Percentiles rank a stretch among this genome's conserved stretches.
phyloP scores from a whole-genome alignment of 2,797 vertebrate genomes.

The Glossophaga mutica region DNA sequence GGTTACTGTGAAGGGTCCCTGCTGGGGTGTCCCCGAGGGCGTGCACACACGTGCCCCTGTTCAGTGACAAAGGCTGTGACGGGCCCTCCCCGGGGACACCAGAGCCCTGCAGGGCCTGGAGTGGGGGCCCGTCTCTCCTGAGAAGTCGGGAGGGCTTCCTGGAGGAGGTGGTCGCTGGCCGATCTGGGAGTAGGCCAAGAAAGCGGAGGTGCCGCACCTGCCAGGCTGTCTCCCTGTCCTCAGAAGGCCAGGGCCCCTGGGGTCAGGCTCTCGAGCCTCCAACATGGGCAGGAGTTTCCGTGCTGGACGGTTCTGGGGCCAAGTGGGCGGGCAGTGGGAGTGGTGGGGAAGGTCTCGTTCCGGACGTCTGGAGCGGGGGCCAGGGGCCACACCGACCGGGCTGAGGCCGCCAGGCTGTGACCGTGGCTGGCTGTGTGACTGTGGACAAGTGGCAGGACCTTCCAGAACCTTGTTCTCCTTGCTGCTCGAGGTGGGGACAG shows the following conservation, averaged over 20 bases:
- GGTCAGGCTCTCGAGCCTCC: not conserved
- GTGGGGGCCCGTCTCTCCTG: not conserved
- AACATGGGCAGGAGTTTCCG: fast-evolving
- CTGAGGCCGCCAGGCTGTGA: not conserved
- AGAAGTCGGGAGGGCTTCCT: not conserved
- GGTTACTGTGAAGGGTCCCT: not conserved
- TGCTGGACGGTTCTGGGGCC: fast-evolving
- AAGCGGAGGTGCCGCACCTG: not conserved
- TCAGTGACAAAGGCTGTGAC: fast-evolving
- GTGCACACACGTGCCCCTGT: fast-evolving
- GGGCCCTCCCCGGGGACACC: not conserved
- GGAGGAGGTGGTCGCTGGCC: not conserved
- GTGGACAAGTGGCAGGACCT: not conserved
- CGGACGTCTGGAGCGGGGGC: fast-evolving
- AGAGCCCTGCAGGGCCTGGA: not conserved
- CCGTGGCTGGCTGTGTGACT: not conserved
- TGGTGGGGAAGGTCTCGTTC: fast-evolving
- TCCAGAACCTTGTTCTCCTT: not conserved
- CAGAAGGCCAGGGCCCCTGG: not conserved
- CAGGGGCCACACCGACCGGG: not conserved
- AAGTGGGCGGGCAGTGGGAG: fast-evolving
- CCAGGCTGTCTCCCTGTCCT: not conserved
- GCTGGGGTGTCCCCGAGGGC: fast-evolving
- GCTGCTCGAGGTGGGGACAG: fast-evolving
- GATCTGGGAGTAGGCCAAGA: not conserved